Base-by-base conservation (phyloP, 2,888 invertebrate genomes). In the Ctena decussata region DNA sequence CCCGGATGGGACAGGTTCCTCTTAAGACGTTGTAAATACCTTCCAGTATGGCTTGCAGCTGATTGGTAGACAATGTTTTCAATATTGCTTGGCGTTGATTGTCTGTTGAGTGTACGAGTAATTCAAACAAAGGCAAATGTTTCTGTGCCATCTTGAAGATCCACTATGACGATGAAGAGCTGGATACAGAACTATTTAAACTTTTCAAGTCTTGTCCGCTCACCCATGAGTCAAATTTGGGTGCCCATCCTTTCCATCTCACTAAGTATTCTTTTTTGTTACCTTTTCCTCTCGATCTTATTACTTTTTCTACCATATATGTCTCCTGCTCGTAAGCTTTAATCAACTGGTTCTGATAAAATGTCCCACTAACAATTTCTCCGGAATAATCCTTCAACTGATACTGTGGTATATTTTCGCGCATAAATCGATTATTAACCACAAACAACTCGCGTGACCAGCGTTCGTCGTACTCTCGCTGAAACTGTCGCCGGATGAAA, bases 381-480 rank as follows among this genome's bases (percentile, higher is more conserved):
- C 85, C 81, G 18, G 74, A 44, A 44, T 41, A 41, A 30, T 77
- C 84, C 57, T 84, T 84, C 41, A 80, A 60, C 27, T 46, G 37
- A 32, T 84, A 84, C 24, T 80, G 80, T 3, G 84, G 73, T 18
- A 77, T 77, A 35, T 35, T 35, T n/a, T 84, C 70, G 6, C 39
- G 80, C 77, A 53, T 77, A 27, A 77, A 77, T n/a, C 84, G 77
- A n/a, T 80, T 15, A 57, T 77, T 77, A 11, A 80, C 57, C 5
- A 84, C 80, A 69, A 80, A 84, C 21, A 80, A 65, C 60, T 84
- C 77, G 32, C 80, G 6, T 0, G 75, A 70, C 80, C 80, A 80
- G 21, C 80, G 80, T 69, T 80, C 80, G 77, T 80, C 84, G 44
- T 84, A 84, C 27, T 84, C 84, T 27, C 85, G 27, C 39, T 81